Evolutionary conservation across 2,888 invertebrate species (phyloP).

Genomic region (Melanostoma mellinum): DNA sequence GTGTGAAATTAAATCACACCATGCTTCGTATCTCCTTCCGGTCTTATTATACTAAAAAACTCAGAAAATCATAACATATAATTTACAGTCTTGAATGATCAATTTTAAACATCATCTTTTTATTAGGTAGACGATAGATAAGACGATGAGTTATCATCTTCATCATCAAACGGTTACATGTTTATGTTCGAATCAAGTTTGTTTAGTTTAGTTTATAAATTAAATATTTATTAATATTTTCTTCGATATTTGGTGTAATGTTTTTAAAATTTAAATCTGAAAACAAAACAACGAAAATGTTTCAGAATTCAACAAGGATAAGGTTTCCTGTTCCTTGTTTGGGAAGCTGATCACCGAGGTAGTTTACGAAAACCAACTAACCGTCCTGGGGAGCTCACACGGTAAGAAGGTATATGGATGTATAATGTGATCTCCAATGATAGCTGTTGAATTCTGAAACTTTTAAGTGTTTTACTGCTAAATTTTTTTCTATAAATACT

Average conservation of each 20-base stretch:
- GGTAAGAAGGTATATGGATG: conserved; percentile 27
- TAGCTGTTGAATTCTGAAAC: conserved; percentile 63
- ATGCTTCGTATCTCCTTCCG: too few species aligned
- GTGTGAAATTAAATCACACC: too few species aligned
- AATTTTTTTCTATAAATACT: conserved; percentile 38
- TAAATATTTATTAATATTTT: neutral
- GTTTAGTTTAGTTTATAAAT: neutral
- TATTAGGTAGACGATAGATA: too few species aligned
- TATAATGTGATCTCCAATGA: conserved; percentile 13
- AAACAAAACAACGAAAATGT: conserved; percentile 49
- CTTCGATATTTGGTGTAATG: conserved; percentile 18
- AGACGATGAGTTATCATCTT: too few species aligned
- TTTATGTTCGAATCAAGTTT: conserved; percentile 44
- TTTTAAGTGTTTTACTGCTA: conserved; percentile 39
- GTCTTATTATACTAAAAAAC: too few species aligned
- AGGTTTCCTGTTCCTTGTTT: conserved; percentile 43
- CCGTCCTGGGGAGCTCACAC: neutral
- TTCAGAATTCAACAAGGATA: conserved; percentile 62
- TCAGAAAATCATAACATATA: too few species aligned
- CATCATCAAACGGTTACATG: neutral
- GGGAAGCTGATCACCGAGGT: conserved; percentile 26
- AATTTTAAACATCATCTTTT: too few species aligned
- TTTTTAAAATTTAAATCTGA: conserved; percentile 10
- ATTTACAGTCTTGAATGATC: too few species aligned
- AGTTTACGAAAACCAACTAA: conserved; percentile 1